phyloP scores from a whole-genome alignment of 1,140 invertebrate species.

The Cydia strobilella region DNA sequence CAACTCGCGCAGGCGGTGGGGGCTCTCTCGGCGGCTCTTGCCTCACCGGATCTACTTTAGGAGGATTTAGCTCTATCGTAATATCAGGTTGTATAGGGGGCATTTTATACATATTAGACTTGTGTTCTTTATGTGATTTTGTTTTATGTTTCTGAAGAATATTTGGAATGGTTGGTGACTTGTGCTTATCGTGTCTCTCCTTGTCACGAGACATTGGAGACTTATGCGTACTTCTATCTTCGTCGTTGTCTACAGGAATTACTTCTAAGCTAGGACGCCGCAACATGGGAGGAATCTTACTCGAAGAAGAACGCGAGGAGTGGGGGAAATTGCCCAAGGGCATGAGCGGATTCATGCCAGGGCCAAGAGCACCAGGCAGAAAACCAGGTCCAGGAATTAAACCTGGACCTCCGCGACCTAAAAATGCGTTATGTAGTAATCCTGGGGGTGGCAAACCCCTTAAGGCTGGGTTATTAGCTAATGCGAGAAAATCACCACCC shows the following conservation, averaged over 20 bases:
- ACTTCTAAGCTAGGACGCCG: slow-evolving; percentile 79
- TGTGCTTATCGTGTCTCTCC: slow-evolving; percentile 75
- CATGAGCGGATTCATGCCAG: slow-evolving; percentile 70
- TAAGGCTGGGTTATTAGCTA: slow-evolving; percentile 72
- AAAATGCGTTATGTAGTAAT: slow-evolving; percentile 73
- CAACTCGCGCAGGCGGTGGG: slow-evolving; percentile 46
- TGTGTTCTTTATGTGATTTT: slow-evolving; percentile 73
- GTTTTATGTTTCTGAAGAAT: slow-evolving; percentile 76
- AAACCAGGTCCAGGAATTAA: slow-evolving; percentile 78
- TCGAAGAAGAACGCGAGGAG: slow-evolving; percentile 77
- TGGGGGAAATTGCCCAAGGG: slow-evolving; percentile 77
- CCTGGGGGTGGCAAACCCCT: slow-evolving; percentile 64
- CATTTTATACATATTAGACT: slow-evolving; percentile 75
- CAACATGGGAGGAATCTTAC: slow-evolving; percentile 74
- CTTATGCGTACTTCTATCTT: slow-evolving; percentile 68
- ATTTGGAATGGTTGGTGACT: slow-evolving; percentile 76
- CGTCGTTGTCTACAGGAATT: slow-evolving; percentile 75
- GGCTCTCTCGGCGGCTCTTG: slow-evolving; percentile 54
- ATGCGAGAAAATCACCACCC: slow-evolving; percentile 64
- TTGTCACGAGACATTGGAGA: slow-evolving; percentile 66
- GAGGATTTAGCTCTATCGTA: slow-evolving; percentile 78
- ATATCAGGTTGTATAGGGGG: slow-evolving; percentile 76
- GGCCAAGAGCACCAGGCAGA: slow-evolving; percentile 74
- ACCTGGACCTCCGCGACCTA: slow-evolving; percentile 69
- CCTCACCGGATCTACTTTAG: slow-evolving; percentile 65